phyloP scores from a whole-genome alignment of 2,113 vertebrate genomes.

The Coryphaenoides rupestris region DNA sequence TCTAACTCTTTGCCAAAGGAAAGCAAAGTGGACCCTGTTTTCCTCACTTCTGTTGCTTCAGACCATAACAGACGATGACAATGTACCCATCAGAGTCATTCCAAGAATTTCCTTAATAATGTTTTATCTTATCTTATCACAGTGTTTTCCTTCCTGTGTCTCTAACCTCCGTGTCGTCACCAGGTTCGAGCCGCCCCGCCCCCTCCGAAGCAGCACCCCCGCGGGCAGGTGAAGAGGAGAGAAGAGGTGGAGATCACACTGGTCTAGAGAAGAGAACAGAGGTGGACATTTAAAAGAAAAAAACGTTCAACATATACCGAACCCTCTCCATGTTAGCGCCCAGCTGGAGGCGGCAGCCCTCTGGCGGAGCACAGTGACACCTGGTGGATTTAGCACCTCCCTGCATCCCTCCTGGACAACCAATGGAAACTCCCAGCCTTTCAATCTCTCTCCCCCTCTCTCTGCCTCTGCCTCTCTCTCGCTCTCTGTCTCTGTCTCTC shows the following conservation, averaged over 20 bases:
- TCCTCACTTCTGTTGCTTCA: too few species aligned
- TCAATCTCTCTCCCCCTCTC: neutral
- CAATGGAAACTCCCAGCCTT: slow-evolving; percentile 9
- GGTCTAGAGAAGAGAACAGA: slow-evolving; percentile 50
- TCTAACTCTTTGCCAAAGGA: too few species aligned
- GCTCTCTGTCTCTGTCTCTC: too few species aligned
- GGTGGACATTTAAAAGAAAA: too few species aligned
- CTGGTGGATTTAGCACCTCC: slow-evolving; percentile 12
- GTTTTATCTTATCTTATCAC: too few species aligned
- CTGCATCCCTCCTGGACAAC: slow-evolving; percentile 25
- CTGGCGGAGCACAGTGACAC: slow-evolving; percentile 15
- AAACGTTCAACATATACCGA: neutral
- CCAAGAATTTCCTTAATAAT: too few species aligned
- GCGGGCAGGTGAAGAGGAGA: slow-evolving; percentile 71
- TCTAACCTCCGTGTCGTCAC: neutral
- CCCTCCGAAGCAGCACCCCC: slow-evolving; percentile 73
- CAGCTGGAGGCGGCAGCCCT: slow-evolving; percentile 7
- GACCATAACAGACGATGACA: too few species aligned
- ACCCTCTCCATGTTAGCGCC: neutral
- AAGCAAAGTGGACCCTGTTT: too few species aligned
- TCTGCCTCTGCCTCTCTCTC: too few species aligned
- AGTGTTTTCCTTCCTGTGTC: neutral
- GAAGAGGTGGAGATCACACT: slow-evolving; percentile 77
- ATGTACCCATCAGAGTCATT: neutral
- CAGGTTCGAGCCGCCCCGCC: slow-evolving; percentile 74